Base-by-base conservation (phyloP, 2,888 invertebrate species). In the Orthosia cruda region DNA sequence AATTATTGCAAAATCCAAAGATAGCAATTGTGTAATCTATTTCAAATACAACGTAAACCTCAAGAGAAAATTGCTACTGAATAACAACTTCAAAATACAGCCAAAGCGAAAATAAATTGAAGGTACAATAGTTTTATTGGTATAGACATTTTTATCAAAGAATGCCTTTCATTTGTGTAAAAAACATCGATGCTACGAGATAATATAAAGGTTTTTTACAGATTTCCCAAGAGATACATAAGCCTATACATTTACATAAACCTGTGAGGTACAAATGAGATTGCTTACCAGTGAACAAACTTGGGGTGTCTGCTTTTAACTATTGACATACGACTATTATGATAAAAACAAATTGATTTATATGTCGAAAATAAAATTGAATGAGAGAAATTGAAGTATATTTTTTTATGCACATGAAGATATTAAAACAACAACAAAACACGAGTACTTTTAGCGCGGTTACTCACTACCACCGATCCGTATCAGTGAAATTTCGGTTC, bases 181-280 rank as follows among this genome's bases (percentile, higher is more conserved):
- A 86, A 78, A 84, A 69, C 71, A 72, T 83, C 87, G 75, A 86
- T 75, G 47, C 64, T 71, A 79, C 78, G 80, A 84, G 75, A 77
- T 79, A 84, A 88, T 80, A 77, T 83, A 80, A 74, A 84, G 77
- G 74, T 72, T 82, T 88, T 75, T 88, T 83, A 81, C 76, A 85
- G 79, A 87, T 87, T 87, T 87, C 87, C 87, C 87, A 18, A 9
- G 87, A 87, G 87, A 80, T 87, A 79, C n/a, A n/a, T 68, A 11
- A 40, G 75, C 76, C 77, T 76, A 76, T 63, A 59, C 45, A 83
- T 87, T 84, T 87, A 74, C 88, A 84, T 87, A 87, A 80, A 74
- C 45, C 80, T 76, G 68, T 83, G 65, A 71, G 74, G 58, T 74
- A 74, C 61, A 77, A 76, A 77, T 66, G 69, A 69, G 62, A 73